Evolutionary conservation across 2,113 vertebrate genomes (phyloP), one percentile per base, ranked within the genome.

Genomic region (Cyrtonyx montezumae): DNA sequence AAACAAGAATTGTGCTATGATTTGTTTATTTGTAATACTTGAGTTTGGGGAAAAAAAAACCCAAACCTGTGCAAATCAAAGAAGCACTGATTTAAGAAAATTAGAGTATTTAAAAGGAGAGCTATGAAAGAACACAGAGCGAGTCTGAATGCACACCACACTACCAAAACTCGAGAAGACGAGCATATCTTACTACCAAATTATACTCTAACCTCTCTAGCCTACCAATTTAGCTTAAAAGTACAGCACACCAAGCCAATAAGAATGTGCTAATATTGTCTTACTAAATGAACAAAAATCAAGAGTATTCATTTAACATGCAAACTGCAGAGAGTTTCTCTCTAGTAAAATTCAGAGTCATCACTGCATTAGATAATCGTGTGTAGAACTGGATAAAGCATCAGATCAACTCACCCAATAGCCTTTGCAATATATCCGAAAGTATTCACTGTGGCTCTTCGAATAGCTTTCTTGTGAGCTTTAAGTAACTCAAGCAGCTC

Each of bases 351-450:
- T 7, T 23, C 67, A 13, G 12, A 37, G 16, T 34, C 20, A 79
- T 11, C 61, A 42, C 37, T 22, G 14, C 5, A 1, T n/a, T 25
- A 61, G 26, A 22, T 42, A 74, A 58, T 10, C 32, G 30, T 8
- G 5, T 13, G 18, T 17, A 87, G 28, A 74, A 67, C 25, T 1
- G 3, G 55, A 6, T 51, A 40, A 46, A 91, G 26, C 19, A 68
- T 49, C 13, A 79, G 34, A 53, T 3, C 34, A 71, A 97, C 98
- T 98, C 94, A 99, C 99, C 99, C 99, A 61, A 99, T 99, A 76
- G 99, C 99, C 97, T 99, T 99, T 40, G 99, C 99, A 76, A 99
- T 99, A 84, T 99, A 99, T 79, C 99, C 99, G 79, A 99, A 99
- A 4, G 99, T 99, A 98, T 99, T 99, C 95, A 99, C 99, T 3